phyloP scores from a whole-genome alignment of 2,888 invertebrate genomes.

The Bellardia bayeri region DNA sequence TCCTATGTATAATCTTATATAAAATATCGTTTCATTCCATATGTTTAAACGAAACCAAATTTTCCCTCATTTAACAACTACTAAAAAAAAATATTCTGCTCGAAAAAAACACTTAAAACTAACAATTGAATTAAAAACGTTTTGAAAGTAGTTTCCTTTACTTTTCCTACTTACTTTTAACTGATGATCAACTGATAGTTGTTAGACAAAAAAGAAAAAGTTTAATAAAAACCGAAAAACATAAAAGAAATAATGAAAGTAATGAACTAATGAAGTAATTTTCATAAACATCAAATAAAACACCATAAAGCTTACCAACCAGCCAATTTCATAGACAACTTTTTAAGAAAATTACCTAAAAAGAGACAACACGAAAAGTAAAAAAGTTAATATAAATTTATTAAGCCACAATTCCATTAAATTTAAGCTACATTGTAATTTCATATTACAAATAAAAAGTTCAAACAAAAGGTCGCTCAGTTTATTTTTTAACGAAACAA shows the following conservation, averaged over 20 bases:
- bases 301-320: constrained; percentile 40
- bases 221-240: constrained; percentile 13
- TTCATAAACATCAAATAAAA: constrained; percentile 34
- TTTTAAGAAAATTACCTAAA: constrained; percentile 55
- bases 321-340: not conserved
- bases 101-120: constrained; percentile 7
- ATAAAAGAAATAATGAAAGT: constrained; percentile 30
- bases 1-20: too few relatives aligned
- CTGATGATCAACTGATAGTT: constrained; percentile 17
- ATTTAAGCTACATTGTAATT: constrained; percentile 36
- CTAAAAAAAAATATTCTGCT: not conserved
- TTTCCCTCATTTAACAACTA: too few relatives aligned
- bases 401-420: constrained; percentile 28
- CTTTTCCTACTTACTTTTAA: not conserved
- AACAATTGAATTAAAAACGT: constrained; percentile 40
- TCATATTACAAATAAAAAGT: constrained; percentile 27
- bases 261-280: constrained; percentile 50
- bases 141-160: constrained; percentile 32
- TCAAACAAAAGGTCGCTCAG: constrained; percentile 41
- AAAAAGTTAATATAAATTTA: constrained; percentile 34
- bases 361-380: constrained; percentile 48
- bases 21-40: too few relatives aligned
- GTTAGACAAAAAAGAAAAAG: constrained; percentile 8
- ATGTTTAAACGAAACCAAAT: too few relatives aligned
- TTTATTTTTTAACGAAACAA: constrained; percentile 13